phyloP scores from a whole-genome alignment of 2,797 vertebrate genomes.

The Sternarchorhynchus goeldii region DNA sequence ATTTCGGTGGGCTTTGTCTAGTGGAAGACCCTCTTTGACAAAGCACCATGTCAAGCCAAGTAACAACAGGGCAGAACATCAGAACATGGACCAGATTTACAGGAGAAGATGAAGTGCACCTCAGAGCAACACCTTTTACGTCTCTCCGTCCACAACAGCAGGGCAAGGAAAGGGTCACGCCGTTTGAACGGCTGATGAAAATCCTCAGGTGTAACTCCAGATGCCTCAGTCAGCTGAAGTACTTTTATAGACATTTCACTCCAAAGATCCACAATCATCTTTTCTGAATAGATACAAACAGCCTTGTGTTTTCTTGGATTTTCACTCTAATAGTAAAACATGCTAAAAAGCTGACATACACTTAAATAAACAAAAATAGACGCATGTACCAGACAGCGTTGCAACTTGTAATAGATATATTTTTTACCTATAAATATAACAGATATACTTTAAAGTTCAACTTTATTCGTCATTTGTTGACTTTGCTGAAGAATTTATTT shows the following conservation, averaged over 20 bases:
- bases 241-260: background rate
- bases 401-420: too few relatives aligned
- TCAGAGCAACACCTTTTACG: constrained; percentile 42
- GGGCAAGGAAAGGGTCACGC: constrained; percentile 22
- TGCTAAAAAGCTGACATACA: too few relatives aligned
- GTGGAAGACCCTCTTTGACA: constrained; percentile 38
- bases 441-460: too few relatives aligned
- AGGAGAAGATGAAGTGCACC: constrained; percentile 45
- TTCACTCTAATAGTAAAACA: too few relatives aligned
- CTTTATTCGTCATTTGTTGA: too few relatives aligned
- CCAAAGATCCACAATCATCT: background rate
- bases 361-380: too few relatives aligned
- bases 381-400: too few relatives aligned
- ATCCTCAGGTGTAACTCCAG: constrained; percentile 7
- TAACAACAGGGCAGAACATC: constrained; percentile 48
- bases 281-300: background rate
- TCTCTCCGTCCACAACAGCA: constrained; percentile 18
- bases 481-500: too few relatives aligned
- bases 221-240: constrained; percentile 6
- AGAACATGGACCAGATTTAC: constrained; percentile 43
- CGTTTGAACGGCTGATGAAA: constrained; percentile 20
- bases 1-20: constrained; percentile 32
- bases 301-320: background rate
- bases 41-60: constrained; percentile 32
- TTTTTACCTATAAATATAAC: too few relatives aligned